Conservation (phyloP, 92 coral and sea anemone species). For the Epizoanthus stellaris region DNA sequence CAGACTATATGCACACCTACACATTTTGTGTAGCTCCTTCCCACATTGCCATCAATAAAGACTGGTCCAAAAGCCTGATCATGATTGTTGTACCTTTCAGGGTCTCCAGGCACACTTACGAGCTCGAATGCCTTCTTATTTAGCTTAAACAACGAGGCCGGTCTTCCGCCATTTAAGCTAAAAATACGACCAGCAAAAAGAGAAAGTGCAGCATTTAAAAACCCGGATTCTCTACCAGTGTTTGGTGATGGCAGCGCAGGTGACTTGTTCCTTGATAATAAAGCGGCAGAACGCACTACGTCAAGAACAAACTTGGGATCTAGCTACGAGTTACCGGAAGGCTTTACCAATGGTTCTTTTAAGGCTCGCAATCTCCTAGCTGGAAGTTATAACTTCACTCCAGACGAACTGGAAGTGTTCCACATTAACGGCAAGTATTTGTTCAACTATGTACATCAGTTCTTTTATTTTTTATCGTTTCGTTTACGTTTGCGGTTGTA, state of each 20-base stretch:
- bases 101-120: background rate
- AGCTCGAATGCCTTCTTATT: slow-evolving; percentile 32
- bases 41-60: background rate
- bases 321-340: slow-evolving; percentile 13
- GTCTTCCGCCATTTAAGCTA: slow-evolving; percentile 27
- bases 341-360: slow-evolving; percentile 1
- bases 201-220: slow-evolving; percentile 1
- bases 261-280: slow-evolving; percentile 22
- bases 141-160: slow-evolving; percentile 22
- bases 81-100: background rate
- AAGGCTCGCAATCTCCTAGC: slow-evolving; percentile 37
- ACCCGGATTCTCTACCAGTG: slow-evolving; percentile 19
- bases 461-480: too few species aligned
- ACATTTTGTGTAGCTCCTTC: too few species aligned
- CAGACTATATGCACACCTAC: too few species aligned
- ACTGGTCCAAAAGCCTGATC: background rate
- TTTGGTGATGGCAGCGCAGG: background rate
- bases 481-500: too few species aligned
- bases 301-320: background rate
- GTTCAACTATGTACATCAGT: too few species aligned
- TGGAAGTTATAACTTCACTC: slow-evolving; percentile 27
- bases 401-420: slow-evolving; percentile 37
- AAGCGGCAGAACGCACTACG: background rate
- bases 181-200: background rate
- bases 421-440: slow-evolving; percentile 2